Evolutionary conservation across 2,888 invertebrate species (phyloP).

Genomic region (Strigamia crassipes): DNA sequence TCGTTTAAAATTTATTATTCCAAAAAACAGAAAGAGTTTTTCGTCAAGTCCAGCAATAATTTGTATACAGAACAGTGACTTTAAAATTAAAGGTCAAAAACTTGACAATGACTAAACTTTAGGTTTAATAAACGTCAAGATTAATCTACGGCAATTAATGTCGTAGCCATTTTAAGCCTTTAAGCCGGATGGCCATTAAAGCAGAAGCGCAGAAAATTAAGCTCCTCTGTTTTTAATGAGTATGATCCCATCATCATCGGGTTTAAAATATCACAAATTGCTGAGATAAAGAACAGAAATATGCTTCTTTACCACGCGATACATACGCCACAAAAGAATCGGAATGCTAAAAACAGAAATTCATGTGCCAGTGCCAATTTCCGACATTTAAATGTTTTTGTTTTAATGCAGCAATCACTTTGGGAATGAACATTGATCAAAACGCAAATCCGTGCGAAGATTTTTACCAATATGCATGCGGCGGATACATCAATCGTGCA

Average conservation of each 20-base stretch:
- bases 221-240: not conserved
- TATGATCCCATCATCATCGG: not conserved
- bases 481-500: slow-evolving; percentile 72
- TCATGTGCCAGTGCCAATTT: too few relatives aligned
- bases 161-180: not conserved
- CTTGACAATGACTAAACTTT: not conserved
- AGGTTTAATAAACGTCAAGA: not conserved
- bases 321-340: not conserved
- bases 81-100: not conserved
- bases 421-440: slow-evolving; percentile 41
- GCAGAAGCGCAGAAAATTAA: not conserved
- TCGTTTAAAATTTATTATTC: not conserved
- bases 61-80: not conserved
- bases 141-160: not conserved
- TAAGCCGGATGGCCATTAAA: not conserved
- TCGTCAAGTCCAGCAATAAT: too few relatives aligned
- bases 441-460: slow-evolving; percentile 77
- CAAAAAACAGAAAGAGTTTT: not conserved
- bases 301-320: not conserved
- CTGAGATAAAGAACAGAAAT: not conserved
- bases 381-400: not conserved
- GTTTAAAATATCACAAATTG: not conserved
- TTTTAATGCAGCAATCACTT: slow-evolving; percentile 20
- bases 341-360: too few relatives aligned
- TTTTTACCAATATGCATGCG: slow-evolving; percentile 80